phyloP scores from a whole-genome alignment of 2,888 invertebrate genomes.

The Volucella inflata region DNA sequence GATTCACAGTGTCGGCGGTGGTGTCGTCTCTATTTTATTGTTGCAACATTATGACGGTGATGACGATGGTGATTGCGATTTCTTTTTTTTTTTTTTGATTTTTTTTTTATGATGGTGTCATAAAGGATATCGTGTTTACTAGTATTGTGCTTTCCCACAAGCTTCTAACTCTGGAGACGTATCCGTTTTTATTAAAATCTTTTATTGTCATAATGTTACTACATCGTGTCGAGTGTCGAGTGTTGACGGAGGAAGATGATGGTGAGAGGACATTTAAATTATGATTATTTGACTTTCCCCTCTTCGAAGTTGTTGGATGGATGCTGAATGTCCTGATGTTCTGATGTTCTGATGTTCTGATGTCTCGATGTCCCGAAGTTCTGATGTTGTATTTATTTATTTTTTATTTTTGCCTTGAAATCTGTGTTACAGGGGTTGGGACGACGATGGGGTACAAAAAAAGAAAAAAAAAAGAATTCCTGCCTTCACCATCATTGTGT shows the following conservation, averaged over 20 bases:
- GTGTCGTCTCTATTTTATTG: constrained; percentile 72
- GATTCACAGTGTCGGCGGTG: constrained; percentile 19
- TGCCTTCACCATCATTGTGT: constrained; percentile 37
- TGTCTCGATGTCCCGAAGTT: too few relatives aligned
- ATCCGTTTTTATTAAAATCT: constrained; percentile 69
- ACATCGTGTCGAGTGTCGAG: constrained; percentile 40
- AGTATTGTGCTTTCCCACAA: constrained; percentile 5
- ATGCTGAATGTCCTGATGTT: constrained; percentile 34
- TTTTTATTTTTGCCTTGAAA: constrained; percentile 18
- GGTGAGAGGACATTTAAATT: constrained; percentile 62
- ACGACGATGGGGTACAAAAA: too few relatives aligned
- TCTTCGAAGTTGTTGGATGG: constrained; percentile 26
- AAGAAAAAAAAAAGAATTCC: background rate
- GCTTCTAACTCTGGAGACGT: constrained; percentile 45
- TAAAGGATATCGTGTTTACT: constrained; percentile 68
- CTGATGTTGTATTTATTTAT: background rate
- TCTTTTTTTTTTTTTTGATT: constrained; percentile 46
- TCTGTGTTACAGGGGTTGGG: background rate
- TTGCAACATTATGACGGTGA: constrained; percentile 70
- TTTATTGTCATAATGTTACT: constrained; percentile 72
- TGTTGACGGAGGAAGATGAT: constrained; percentile 26
- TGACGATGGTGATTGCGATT: constrained; percentile 57
- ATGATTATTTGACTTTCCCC: constrained; percentile 66
- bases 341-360: too few relatives aligned
- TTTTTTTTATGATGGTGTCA: constrained; percentile 62